Evolutionary conservation across 2,888 invertebrate genomes (phyloP).

Genomic region (Phrixothrix hirtus): DNA sequence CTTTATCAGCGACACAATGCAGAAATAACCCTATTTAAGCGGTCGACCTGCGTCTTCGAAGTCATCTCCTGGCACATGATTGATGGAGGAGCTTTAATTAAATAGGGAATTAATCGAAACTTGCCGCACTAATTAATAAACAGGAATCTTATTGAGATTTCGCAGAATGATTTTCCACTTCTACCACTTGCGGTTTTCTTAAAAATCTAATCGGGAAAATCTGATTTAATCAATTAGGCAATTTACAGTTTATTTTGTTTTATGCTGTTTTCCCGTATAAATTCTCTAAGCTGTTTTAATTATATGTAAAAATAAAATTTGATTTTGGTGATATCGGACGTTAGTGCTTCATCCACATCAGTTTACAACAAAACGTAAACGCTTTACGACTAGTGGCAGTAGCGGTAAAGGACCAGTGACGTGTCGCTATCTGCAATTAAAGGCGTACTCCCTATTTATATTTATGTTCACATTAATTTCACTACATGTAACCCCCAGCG

Average conservation of each 20-base stretch:
- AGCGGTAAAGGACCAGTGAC: conserved; percentile 46
- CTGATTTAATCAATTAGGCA: conserved; percentile 28
- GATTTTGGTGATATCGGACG: conserved; percentile 46
- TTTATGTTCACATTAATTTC: conserved; percentile 31
- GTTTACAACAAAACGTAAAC: conserved; percentile 49
- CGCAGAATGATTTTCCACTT: conserved; percentile 22
- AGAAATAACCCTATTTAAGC: conserved; percentile 40
- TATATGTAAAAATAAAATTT: too few species aligned
- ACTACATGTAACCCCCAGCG: conserved; percentile 21
- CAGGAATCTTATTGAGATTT: conserved; percentile 43
- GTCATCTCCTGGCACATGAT: conserved; percentile 46
- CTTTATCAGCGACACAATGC: conserved; percentile 52
- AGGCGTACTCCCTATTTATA: conserved; percentile 38
- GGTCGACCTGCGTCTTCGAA: conserved; percentile 21
- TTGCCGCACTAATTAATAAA: conserved; percentile 51
- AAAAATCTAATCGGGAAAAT: conserved; percentile 18
- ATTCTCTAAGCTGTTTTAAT: too few species aligned
- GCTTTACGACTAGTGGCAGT: conserved; percentile 49
- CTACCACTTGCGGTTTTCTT: conserved; percentile 27
- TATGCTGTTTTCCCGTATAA: too few species aligned
- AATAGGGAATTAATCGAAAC: conserved; percentile 50
- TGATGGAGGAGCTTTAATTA: conserved; percentile 51
- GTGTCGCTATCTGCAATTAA: conserved; percentile 51
- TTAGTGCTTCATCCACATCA: conserved; percentile 40
- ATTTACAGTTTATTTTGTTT: too few species aligned